Base-by-base conservation (phyloP, 2,797 vertebrate species). In the Clarias platycephalus region DNA sequence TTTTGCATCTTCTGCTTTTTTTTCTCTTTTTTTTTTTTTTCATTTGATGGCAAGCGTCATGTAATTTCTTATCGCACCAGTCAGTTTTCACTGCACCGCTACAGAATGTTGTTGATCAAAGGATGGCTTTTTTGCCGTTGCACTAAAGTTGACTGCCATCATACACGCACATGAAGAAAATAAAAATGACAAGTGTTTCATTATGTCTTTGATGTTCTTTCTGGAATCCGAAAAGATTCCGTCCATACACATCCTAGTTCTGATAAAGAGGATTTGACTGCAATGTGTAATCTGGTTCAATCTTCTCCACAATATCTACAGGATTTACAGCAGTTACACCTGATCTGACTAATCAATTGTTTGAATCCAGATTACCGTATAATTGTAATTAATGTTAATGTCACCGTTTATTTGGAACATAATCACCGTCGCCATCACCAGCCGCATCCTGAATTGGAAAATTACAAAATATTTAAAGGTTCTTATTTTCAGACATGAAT, bases 41-140 rank as follows among this genome's bases (percentile, higher is more conserved):
- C n/a, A n/a, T n/a, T 75, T 76, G 26, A 49, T 75, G 1, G 2
- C 12, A 20, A n/a, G n/a, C 63, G 10, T 77, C 49, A 16, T 66
- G 10, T 80, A 80, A 68, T 66, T 81, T 58, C 71, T 76, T 76
- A 55, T 20, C n/a, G 31, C 22, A 26, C 24, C 28, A 28, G 63
- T 64, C 34, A 18, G 64, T 53, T 55, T 83, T 72, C 40, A 55
- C 13, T 37, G 55, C 58, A 71, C 28, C 44, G 5, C 24, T 5
- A 2, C 7, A 53, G 49, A 53, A 53, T 53, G 70, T 40, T 80
- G 72, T 68, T 82, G 62, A 60, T 55, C 66, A 84, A 68, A 74
- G 31, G 28, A 62, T 28, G 49, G 24, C 31, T 34, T 76, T 34
- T 53, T 37, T 66, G 31, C 16, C 24, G 1, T 68, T 64, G 62